These are phyloP conservation scores for Monopterus albus DNA, from an alignment of 2,113 vertebrate species.

Conservation along the genomic window DNA sequence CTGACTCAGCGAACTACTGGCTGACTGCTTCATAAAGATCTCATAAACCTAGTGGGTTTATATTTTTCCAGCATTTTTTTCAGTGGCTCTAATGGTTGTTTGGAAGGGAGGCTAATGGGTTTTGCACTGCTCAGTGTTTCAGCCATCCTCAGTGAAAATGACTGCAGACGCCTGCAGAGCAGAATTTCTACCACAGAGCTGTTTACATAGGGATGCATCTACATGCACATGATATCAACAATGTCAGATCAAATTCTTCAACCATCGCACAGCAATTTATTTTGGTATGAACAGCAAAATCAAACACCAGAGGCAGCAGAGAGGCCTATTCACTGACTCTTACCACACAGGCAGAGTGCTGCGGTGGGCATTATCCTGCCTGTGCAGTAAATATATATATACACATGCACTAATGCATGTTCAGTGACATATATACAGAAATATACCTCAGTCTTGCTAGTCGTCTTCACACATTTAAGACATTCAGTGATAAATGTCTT, in stretches of 20 bases:
- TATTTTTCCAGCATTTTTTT: background rate
- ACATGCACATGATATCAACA: slow-evolving; percentile 1
- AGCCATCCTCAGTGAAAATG: background rate
- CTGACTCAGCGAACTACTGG: background rate
- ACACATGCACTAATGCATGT: background rate
- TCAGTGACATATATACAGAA: background rate
- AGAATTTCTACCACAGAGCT: background rate
- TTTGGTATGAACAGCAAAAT: background rate
- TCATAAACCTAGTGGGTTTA: background rate
- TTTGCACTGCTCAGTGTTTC: slow-evolving; percentile 4
- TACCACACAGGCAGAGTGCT: slow-evolving; percentile 12
- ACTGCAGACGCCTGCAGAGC: background rate
- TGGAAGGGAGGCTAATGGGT: slow-evolving; percentile 11
- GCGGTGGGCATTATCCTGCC: background rate
- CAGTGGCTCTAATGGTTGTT: background rate
- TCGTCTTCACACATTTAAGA: too few relatives aligned
- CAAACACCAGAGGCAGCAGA: background rate
- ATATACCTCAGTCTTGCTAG: background rate
- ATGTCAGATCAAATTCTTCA: background rate
- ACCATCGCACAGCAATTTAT: background rate
- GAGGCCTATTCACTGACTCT: background rate
- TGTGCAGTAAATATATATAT: background rate
- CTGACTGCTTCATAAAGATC: background rate
- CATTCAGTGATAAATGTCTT: slow-evolving; percentile 54
- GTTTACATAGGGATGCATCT: background rate